Evolutionary conservation across 2,797 vertebrate genomes (phyloP).

Genomic region (Rhincodon typus): DNA sequence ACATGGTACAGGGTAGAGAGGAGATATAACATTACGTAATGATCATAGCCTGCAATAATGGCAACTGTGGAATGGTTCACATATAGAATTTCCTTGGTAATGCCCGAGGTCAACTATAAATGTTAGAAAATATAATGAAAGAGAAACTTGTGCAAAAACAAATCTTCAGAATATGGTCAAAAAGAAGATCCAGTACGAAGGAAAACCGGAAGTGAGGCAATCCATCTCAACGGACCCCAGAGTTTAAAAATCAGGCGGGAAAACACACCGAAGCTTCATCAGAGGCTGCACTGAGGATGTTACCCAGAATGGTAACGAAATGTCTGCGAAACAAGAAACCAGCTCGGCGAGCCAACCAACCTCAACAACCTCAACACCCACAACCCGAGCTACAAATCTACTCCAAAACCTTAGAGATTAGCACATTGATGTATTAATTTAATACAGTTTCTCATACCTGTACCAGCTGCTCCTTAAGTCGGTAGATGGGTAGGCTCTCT

Average conservation of each 20-base stretch:
- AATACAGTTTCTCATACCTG: slow-evolving; percentile 60
- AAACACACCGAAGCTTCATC: too few species aligned
- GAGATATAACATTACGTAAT: neutral
- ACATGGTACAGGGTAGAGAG: neutral
- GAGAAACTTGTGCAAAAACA: neutral
- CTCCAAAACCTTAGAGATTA: neutral
- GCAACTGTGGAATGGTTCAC: neutral
- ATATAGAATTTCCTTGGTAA: neutral
- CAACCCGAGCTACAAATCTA: too few species aligned
- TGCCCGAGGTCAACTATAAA: neutral
- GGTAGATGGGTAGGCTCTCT: slow-evolving; percentile 93
- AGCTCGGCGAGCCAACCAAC: too few species aligned
- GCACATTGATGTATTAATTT: neutral
- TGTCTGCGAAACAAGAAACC: too few species aligned
- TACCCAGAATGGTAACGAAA: too few species aligned
- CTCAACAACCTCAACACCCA: too few species aligned
- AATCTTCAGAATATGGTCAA: neutral
- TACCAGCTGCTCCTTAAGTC: slow-evolving; percentile 93
- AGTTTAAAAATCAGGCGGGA: too few species aligned
- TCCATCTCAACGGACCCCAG: too few species aligned
- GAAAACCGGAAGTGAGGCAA: too few species aligned
- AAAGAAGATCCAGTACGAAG: too few species aligned
- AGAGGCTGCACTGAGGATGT: too few species aligned
- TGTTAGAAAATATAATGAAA: neutral
- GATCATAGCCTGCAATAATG: neutral